phyloP scores from a whole-genome alignment of 2,888 invertebrate genomes.

The Tetragnatha montana region DNA sequence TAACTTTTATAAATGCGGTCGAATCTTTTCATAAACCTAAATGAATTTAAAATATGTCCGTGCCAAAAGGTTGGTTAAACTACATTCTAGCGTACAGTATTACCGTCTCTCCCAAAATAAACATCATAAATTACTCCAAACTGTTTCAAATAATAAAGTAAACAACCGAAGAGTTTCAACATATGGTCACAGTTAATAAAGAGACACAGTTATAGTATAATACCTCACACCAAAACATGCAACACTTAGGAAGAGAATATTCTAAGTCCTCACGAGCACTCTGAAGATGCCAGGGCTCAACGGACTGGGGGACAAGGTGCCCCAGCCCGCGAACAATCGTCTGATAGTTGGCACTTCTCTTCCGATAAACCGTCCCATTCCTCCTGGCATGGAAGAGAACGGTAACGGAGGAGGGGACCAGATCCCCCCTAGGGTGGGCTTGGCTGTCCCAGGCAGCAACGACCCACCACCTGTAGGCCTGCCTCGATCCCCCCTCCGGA shows the following conservation, averaged over 20 bases:
- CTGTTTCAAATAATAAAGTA: constrained; percentile 67
- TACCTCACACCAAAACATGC: neutral
- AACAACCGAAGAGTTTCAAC: neutral
- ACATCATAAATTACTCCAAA: constrained; percentile 36
- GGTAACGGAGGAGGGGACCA: constrained; percentile 21
- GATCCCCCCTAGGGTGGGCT: constrained; percentile 11
- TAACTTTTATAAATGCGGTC: neutral
- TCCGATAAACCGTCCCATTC: constrained; percentile 51
- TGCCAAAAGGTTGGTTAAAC: constrained; percentile 34
- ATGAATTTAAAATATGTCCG: constrained; percentile 2
- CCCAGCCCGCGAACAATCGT: constrained; percentile 9
- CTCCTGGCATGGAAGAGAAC: constrained; percentile 36
- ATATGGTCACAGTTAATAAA: neutral
- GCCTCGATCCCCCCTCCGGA: constrained; percentile 60
- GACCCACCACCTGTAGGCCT: constrained; percentile 27
- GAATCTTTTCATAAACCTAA: neutral
- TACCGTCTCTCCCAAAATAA: neutral
- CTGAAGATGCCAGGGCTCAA: constrained; percentile 51
- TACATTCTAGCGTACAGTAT: constrained; percentile 8
- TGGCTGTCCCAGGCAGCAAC: constrained; percentile 49
- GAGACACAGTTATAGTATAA: neutral
- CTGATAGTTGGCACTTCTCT: constrained; percentile 17
- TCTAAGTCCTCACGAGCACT: neutral
- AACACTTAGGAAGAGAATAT: neutral
- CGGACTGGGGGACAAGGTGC: constrained; percentile 53